Conservation (phyloP, 2,113 vertebrate species). For the Apodemus sylvaticus region DNA sequence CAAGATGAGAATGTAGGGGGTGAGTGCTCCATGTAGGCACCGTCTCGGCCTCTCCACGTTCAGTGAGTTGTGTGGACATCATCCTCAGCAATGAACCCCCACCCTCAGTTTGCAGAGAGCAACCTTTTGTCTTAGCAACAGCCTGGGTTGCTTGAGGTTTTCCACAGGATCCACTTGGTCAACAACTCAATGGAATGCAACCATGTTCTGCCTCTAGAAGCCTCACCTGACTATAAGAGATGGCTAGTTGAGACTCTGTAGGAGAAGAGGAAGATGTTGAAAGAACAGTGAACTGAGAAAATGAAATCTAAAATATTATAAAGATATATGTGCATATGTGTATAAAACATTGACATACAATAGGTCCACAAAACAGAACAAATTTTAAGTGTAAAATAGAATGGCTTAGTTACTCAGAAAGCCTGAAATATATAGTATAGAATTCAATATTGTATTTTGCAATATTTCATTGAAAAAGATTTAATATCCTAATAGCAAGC, state of each 20-base stretch:
- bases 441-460: constrained; percentile 10
- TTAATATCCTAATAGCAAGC: neutral
- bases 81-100: neutral
- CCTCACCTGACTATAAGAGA: neutral
- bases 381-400: constrained; percentile 24
- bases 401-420: neutral
- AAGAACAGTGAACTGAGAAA: neutral
- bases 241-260: neutral
- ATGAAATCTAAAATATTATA: neutral
- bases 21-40: neutral
- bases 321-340: neutral
- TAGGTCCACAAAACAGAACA: neutral
- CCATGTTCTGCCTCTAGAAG: neutral
- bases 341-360: neutral
- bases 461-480: constrained; percentile 36
- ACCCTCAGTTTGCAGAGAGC: neutral
- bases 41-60: neutral
- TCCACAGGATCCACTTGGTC: neutral
- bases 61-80: neutral
- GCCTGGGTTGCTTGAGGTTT: neutral
- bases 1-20: neutral
- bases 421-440: neutral
- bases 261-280: neutral
- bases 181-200: neutral
- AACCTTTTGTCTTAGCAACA: neutral